These are phyloP conservation scores for Hypsopygia costalis DNA, from an alignment of 2,888 invertebrate genomes.

Conservation along the genomic window DNA sequence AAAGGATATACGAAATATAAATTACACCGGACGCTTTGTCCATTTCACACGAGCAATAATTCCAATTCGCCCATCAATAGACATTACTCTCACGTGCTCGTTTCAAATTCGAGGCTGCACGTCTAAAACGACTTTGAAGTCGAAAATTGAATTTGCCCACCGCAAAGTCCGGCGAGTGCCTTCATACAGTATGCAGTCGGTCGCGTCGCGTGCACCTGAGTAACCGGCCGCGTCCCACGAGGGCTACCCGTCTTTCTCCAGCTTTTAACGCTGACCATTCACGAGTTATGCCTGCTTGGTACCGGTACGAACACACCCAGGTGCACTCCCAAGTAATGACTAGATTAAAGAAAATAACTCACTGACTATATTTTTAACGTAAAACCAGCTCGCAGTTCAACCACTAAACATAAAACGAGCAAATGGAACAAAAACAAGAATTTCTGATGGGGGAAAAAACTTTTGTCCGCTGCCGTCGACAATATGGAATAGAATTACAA, in stretches of 20 bases:
- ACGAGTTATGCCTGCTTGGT: constrained; percentile 48
- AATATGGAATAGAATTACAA: constrained; percentile 66
- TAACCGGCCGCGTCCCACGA: constrained; percentile 25
- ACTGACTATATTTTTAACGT: background rate
- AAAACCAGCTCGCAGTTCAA: constrained; percentile 3
- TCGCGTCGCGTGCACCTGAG: constrained; percentile 30
- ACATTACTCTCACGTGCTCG: constrained; percentile 23
- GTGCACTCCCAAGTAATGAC: constrained; percentile 26
- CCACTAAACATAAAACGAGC: constrained; percentile 11
- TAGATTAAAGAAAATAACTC: constrained; percentile 13
- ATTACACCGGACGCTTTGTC: constrained; percentile 16
- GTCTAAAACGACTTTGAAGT: constrained; percentile 67
- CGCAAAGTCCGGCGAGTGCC: constrained; percentile 43
- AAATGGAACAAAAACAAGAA: constrained; percentile 23
- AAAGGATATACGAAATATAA: constrained; percentile 9
- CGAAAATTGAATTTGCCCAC: constrained; percentile 75
- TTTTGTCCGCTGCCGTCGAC: constrained; percentile 40
- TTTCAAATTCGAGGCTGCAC: constrained; percentile 23
- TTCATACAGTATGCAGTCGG: constrained; percentile 67
- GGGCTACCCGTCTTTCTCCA: constrained; percentile 32
- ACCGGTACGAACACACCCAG: constrained; percentile 25
- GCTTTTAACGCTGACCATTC: constrained; percentile 57
- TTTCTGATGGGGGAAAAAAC: constrained; percentile 28
- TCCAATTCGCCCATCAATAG: constrained; percentile 26
- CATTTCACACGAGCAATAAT: constrained; percentile 21